Evolutionary conservation across 2,888 invertebrate genomes (phyloP), one percentile per base, ranked within the genome.

Genomic region (Ferrisia virgata): DNA sequence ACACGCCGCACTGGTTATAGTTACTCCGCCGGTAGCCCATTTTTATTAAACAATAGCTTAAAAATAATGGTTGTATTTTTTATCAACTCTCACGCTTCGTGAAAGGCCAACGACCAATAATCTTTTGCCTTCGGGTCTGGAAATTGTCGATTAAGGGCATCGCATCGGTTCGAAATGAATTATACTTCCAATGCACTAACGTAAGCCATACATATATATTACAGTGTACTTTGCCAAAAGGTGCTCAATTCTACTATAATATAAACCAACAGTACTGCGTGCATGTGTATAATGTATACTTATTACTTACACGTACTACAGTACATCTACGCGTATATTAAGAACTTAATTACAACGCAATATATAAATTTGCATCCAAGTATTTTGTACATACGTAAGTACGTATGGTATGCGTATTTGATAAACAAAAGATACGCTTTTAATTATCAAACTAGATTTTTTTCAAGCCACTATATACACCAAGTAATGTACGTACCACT

Each of bases 31-130:
- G 33, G 72, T 72, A 72, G 72, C 72, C 72, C 36, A 72, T 72
- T 72, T 69, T 72, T 72, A 72, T 72, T 72, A 72, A 72, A 72
- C 72, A 72, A 72, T 72, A 72, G 72, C 33, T 72, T 72, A 72
- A 72, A 72, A 72, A 72, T 72, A 72, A 72, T 72, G 33, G 72
- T 5, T 72, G 33, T 72, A 33, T 33, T 72, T 72, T 72, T 72
- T 33, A 33, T 72, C 72, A 72, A 72, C 72, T 72, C 72, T 72
- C 72, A 72, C 72, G 72, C 33, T 72, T 33, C 72, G 33, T 33
- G 72, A 72, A 33, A 72, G 72, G 72, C 72, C 72, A 72, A 72
- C 72, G 72, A 72, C 72, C 72, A 72, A 31, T 72, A 72, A 72
- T 72, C 72, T 72, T 33, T 72, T 33, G 72, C 72, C 72, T 72